Conservation (phyloP, 1,140 invertebrate species). For the Zaprionus africanus region DNA sequence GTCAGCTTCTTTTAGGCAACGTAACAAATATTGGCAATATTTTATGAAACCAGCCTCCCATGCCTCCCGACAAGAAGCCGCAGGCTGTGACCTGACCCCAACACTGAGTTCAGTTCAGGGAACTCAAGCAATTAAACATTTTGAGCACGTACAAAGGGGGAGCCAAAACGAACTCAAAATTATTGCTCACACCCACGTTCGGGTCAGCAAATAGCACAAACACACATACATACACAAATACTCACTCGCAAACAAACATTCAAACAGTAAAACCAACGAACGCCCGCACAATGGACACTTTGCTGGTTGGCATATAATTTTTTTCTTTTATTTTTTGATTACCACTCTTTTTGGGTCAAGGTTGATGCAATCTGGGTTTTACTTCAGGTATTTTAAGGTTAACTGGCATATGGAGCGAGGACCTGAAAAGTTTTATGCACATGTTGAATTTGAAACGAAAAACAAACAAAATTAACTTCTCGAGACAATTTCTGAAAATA, state of each 20-base stretch:
- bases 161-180: conserved; percentile 35
- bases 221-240: conserved; percentile 23
- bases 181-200: conserved; percentile 31
- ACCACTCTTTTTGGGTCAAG: conserved; percentile 55
- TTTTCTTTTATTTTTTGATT: conserved; percentile 35
- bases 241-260: conserved; percentile 16
- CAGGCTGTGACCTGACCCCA: conserved; percentile 22
- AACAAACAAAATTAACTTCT: not conserved
- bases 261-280: conserved; percentile 10
- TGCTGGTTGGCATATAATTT: conserved; percentile 45
- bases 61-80: not conserved
- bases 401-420: conserved; percentile 17
- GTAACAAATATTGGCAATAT: conserved; percentile 42
- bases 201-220: conserved; percentile 50
- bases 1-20: not conserved
- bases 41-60: conserved; percentile 20
- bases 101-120: conserved; percentile 16
- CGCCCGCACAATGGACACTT: conserved; percentile 27
- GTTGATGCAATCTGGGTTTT: conserved; percentile 34
- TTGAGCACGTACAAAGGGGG: conserved; percentile 59
- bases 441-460: not conserved
- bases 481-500: not conserved
- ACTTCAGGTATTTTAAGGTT: conserved; percentile 37
- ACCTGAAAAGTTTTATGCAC: not conserved
- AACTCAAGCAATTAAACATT: conserved; percentile 67